Conservation (phyloP, 2,888 invertebrate species). For the Cylindroiulus punctatus region DNA sequence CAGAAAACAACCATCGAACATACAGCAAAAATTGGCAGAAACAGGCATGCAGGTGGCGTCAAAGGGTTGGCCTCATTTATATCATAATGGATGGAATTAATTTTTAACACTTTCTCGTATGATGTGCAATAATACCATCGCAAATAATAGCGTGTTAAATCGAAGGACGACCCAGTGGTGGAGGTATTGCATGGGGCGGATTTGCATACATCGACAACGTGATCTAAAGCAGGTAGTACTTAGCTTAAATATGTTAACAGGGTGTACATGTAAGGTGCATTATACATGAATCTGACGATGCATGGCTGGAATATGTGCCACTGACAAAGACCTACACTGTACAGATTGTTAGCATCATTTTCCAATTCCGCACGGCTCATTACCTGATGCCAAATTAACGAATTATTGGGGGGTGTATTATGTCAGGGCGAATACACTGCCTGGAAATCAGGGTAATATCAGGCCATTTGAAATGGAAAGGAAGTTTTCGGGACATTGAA, state of each 20-base stretch:
- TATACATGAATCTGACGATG: no score
- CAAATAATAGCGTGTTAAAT: neutral
- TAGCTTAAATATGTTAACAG: neutral
- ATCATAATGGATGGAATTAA: conserved; percentile 9
- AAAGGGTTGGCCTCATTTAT: neutral
- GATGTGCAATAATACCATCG: neutral
- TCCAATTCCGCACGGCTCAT: no score
- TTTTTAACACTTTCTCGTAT: neutral
- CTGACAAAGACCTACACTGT: neutral
- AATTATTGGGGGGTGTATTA: no score
- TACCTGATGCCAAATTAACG: no score
- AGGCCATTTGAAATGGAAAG: no score
- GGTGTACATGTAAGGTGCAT: neutral
- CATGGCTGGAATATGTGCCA: neutral
- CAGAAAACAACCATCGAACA: neutral
- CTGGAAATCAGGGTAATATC: no score
- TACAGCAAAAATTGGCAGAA: neutral
- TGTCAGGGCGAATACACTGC: no score
- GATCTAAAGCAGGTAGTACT: conserved; percentile 20
- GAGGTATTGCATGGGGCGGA: neutral
- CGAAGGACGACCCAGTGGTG: neutral
- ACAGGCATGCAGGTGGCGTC: neutral
- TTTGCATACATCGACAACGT: neutral
- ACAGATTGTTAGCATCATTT: neutral
- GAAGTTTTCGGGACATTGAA: no score